These are phyloP conservation scores for Zelostemma sp. DNA, from an alignment of 1,140 invertebrate genomes.

Conservation along the genomic window DNA sequence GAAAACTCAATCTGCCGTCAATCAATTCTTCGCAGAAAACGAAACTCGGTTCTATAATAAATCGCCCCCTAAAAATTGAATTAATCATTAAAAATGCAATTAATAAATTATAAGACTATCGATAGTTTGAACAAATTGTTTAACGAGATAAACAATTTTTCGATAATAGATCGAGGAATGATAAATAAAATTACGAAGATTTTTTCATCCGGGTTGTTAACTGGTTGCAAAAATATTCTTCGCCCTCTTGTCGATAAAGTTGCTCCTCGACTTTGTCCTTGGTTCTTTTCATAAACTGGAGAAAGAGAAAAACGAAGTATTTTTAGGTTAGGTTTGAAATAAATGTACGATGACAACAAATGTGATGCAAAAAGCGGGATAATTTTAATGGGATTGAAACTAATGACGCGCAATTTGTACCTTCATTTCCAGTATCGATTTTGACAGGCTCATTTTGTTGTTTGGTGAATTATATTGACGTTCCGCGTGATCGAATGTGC, in stretches of 20 bases:
- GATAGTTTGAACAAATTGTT: too few species aligned
- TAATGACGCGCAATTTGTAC: slow-evolving; percentile 39
- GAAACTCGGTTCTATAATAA: slow-evolving; percentile 82
- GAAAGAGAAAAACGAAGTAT: slow-evolving; percentile 21
- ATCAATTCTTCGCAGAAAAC: slow-evolving; percentile 80
- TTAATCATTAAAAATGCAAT: too few species aligned
- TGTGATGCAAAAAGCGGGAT: slow-evolving; percentile 11
- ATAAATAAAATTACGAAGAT: slow-evolving; percentile 69
- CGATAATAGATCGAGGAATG: too few species aligned
- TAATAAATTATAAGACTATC: too few species aligned
- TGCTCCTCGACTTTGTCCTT: slow-evolving; percentile 85
- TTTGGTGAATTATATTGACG: not conserved
- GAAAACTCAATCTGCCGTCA: slow-evolving; percentile 86
- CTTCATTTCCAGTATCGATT: slow-evolving; percentile 82
- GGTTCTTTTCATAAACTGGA: slow-evolving; percentile 89
- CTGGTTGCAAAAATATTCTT: slow-evolving; percentile 74
- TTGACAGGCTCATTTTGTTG: slow-evolving; percentile 73
- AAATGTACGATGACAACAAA: slow-evolving; percentile 7
- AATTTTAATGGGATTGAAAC: slow-evolving; percentile 9
- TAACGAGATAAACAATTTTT: too few species aligned
- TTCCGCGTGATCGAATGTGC: too few species aligned
- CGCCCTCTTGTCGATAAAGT: slow-evolving; percentile 79
- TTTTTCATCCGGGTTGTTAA: slow-evolving; percentile 69
- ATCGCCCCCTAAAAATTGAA: slow-evolving; percentile 76
- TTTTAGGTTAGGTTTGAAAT: slow-evolving; percentile 7